Base-by-base conservation (phyloP, 2,888 invertebrate species). In the Furcula furcula region DNA sequence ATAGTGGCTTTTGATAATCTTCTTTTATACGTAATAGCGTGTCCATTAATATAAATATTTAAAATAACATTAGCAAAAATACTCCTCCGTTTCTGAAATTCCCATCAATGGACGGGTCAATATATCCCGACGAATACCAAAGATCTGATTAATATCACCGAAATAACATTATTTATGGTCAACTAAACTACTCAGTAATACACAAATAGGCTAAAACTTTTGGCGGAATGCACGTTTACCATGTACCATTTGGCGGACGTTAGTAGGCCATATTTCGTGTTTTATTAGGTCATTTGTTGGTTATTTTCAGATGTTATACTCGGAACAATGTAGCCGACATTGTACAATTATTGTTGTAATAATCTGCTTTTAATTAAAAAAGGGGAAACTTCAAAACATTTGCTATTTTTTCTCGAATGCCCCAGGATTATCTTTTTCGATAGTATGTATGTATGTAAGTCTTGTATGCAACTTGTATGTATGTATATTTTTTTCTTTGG, bases 221-320 rank as follows among this genome's bases (percentile, higher is more conserved):
- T 22, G 11, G 10, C 11, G 5, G 22, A 22, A 22, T 11, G 22
- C 10, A 4, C 4, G 6, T 22, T 3, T 21, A 23, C 12, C 7
- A 7, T 23, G 23, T 23, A 23, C 23, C 23, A 23, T 23, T 48
- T 13, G 7, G 6, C 12, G 2, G 23, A 23, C 23, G 10, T 23
- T 12, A 7, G 12, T 12, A 23, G 12, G 4, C 23, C 23, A 23
- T 23, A 23, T 23, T 23, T 23, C 23, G 23, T 23, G 23, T 23
- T 23, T 23, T 23, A 23, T 23, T 23, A 23, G 6, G 12, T 12
- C 23, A 12, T 23, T 12, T 23, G 23, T 6, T 23, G 23, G 11
- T 23, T 23, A 23, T 23, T 23, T 23, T 23, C 12, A 12, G 12
- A 23, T 7, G 12, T 23, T 23, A 12, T 13, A 23, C 12, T 11